phyloP scores from a whole-genome alignment of 2,113 vertebrate genomes.

The Eupsittula cactorum region DNA sequence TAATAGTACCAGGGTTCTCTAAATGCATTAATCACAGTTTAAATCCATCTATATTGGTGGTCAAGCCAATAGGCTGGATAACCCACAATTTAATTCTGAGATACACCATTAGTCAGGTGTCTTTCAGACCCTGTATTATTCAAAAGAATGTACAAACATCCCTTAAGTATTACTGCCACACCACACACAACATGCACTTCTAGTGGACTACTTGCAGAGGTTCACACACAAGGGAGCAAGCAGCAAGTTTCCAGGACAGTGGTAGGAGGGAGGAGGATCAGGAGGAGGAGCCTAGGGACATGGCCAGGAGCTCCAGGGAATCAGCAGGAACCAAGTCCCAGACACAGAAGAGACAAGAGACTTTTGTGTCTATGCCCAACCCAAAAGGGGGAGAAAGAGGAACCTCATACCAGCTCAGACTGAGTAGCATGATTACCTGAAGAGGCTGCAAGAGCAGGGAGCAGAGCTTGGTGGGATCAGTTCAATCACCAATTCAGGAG shows the following conservation, averaged over 20 bases:
- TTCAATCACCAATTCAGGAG: background rate
- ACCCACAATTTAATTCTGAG: background rate
- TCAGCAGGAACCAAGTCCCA: background rate
- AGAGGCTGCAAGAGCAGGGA: slow-evolving; percentile 47
- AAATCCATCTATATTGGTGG: background rate
- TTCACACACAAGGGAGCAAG: background rate
- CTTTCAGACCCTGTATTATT: background rate
- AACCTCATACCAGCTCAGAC: background rate
- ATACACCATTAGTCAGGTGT: background rate
- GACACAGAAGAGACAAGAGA: background rate
- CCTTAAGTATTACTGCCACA: background rate
- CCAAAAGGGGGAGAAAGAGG: background rate
- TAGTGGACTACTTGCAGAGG: background rate
- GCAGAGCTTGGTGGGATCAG: background rate
- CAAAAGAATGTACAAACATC: background rate
- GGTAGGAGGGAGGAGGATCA: background rate
- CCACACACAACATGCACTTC: accelerated
- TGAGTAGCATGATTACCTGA: background rate
- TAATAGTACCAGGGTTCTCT: background rate
- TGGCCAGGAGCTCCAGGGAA: background rate
- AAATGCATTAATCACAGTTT: background rate
- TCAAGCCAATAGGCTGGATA: background rate
- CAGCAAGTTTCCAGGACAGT: background rate
- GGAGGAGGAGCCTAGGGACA: background rate
- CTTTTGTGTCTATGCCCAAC: background rate